Base-by-base conservation (phyloP, 35 echinoderm and acorn worm species). In the Lytechinus variegatus region DNA sequence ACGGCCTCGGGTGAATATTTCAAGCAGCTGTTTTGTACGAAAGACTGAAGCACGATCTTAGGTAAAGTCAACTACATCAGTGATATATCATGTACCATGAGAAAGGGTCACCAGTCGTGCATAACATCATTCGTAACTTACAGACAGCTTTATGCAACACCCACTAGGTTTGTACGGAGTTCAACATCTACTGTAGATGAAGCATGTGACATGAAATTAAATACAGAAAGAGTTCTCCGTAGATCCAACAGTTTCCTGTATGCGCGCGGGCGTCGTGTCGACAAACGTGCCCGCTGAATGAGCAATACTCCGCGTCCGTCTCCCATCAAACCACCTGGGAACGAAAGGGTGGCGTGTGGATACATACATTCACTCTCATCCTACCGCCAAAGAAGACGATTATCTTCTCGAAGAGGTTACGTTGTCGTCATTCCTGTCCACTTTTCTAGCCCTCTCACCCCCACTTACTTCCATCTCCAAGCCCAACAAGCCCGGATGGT, bases 311-410 rank as follows among this genome's bases (percentile, higher is more conserved):
- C 19, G 66, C 66, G 66, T 79, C 66, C 12, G 87, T 53, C 10
- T 88, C 2, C 10, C 10, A 90, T 19, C 28, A 16, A 90, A 90
- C 11, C 28, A 54, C 88, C 12, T 54, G 88, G 52, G 88, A 54
- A 54, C 11, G 88, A 52, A 16, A 14, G 10, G 52, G 88, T 5
- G 88, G 88, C 88, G 88, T 90, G 88, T 90, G 88, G 88, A 90
- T 90, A 90, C 88, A 90, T 90, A 54, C 88, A 90, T 90, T 90
- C 29, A 52, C 88, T 90, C 33, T 90, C 88, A 79, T 8, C n/a
- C n/a, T 79, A 79, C 66, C 66, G 66, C 66, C 14, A n/a, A 79
- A 79, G 66, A 19, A 79, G 66, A 79, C 66, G 66, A 79, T 79
- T 79, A 79, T 79, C 66, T 24, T 4, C 19, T 71, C 61, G 14